These are phyloP conservation scores for Prionailurus bengalensis DNA, from an alignment of 2,113 vertebrate species.

Conservation along the genomic window DNA sequence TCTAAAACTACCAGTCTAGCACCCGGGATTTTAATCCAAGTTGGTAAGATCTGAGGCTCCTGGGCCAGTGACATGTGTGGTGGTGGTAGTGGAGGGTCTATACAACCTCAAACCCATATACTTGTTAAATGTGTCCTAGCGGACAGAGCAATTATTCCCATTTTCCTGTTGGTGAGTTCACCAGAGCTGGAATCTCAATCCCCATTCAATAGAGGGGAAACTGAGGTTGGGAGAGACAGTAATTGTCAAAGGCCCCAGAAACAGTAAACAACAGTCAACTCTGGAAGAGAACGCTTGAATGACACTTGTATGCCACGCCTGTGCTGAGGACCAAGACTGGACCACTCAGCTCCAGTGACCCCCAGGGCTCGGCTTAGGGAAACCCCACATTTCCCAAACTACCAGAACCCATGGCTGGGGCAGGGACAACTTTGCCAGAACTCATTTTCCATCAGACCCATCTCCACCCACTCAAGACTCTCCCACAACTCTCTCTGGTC, in stretches of 20 bases:
- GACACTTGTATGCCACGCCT: not conserved
- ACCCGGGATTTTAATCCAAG: not conserved
- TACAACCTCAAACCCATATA: not conserved
- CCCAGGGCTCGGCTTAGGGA: not conserved
- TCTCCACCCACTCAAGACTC: not conserved
- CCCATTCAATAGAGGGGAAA: not conserved
- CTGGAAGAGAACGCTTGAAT: not conserved
- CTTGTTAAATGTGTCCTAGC: no score
- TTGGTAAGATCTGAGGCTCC: not conserved
- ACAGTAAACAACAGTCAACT: not conserved
- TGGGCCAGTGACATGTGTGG: not conserved
- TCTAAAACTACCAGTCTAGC: not conserved
- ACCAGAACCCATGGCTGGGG: not conserved
- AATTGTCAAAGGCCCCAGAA: not conserved
- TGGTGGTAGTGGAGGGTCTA: fast-evolving
- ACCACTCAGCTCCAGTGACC: not conserved
- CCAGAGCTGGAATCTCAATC: not conserved
- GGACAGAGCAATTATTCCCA: not conserved
- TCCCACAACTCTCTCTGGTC: not conserved
- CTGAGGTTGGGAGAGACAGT: not conserved
- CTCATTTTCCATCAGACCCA: fast-evolving
- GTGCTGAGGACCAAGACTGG: not conserved
- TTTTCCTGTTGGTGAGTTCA: not conserved
- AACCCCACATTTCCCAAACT: not conserved
- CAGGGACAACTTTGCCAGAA: not conserved